Percentiles rank a stretch among this genome's conserved stretches.
Conservation (phyloP, 1,140 invertebrate species). For the Nasonia giraulti region DNA sequence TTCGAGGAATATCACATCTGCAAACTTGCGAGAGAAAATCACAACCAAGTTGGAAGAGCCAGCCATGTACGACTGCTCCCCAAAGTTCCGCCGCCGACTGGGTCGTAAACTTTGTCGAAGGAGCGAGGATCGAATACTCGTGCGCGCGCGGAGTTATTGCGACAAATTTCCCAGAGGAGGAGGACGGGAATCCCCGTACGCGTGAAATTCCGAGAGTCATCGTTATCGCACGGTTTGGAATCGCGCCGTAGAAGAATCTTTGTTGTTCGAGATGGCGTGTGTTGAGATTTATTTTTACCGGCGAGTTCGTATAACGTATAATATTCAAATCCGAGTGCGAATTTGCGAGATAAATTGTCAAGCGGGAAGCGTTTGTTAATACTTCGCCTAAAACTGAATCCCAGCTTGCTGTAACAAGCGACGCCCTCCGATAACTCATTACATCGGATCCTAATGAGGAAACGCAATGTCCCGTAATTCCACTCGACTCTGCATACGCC, state of each 20-base stretch:
- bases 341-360: not conserved
- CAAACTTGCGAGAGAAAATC: not conserved
- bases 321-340: too few species aligned
- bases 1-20: not conserved
- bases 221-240: not conserved
- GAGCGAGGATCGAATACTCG: not conserved
- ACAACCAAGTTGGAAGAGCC: not conserved
- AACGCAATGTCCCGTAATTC: not conserved
- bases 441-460: not conserved
- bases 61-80: not conserved
- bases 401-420: too few species aligned
- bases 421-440: not conserved
- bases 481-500: not conserved
- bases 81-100: not conserved
- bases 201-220: not conserved
- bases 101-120: slow-evolving; percentile 2
- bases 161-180: not conserved
- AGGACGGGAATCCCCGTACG: not conserved
- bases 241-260: not conserved
- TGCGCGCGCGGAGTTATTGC: not conserved
- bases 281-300: too few species aligned
- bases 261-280: not conserved
- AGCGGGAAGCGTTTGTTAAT: not conserved
- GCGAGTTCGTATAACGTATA: too few species aligned
- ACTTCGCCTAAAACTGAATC: not conserved